Conservation (phyloP, 2,888 invertebrate genomes). For the Pollenia griseotomentosa region DNA sequence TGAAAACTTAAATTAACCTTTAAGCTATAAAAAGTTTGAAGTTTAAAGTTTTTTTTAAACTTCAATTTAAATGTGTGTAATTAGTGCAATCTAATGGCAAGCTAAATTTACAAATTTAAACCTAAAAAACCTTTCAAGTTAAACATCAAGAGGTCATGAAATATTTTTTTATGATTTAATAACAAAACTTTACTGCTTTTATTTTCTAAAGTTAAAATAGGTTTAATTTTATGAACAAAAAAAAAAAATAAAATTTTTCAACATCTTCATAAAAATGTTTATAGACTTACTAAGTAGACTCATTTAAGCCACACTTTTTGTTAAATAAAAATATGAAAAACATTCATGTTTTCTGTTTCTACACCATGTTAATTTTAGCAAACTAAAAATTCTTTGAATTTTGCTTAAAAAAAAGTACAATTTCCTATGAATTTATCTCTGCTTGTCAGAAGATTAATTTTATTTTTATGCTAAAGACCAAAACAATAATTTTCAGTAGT, state of each 20-base stretch:
- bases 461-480: constrained; percentile 18
- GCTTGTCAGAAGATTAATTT: constrained; percentile 35
- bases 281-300: background rate
- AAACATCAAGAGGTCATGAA: constrained; percentile 17
- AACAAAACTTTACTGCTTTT: background rate
- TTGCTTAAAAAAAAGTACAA: background rate
- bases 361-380: constrained; percentile 8
- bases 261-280: background rate
- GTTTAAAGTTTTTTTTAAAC: background rate
- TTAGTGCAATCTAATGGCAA: background rate
- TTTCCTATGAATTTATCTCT: constrained; percentile 43
- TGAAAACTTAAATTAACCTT: too few relatives aligned
- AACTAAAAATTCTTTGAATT: constrained; percentile 41
- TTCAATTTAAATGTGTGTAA: background rate
- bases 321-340: constrained; percentile 18
- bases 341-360: constrained; percentile 10
- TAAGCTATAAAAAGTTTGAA: too few relatives aligned
- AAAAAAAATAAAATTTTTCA: too few relatives aligned
- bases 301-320: constrained; percentile 29
- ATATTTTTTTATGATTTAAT: background rate
- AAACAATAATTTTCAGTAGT: constrained; percentile 1
- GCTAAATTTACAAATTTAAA: background rate
- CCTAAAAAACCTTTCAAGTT: background rate
- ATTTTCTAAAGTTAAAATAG: background rate
- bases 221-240: background rate